Percentiles rank a stretch among this genome's conserved stretches.
Conservation (phyloP, 1,140 invertebrate species). For the Ylistrum balloti region DNA sequence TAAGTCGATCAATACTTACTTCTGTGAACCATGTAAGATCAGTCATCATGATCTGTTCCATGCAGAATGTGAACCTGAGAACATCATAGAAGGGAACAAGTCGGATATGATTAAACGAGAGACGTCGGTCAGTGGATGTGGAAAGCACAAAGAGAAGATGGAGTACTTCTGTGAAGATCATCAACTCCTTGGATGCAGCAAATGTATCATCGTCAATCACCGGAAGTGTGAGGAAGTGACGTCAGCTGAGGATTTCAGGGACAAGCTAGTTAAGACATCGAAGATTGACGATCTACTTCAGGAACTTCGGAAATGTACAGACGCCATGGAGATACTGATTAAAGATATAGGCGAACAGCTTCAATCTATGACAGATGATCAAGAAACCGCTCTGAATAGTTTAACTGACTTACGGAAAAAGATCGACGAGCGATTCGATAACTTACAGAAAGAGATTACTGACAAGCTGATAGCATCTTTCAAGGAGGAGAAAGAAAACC, state of each 20-base stretch:
- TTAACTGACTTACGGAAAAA: not conserved
- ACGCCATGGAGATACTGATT: not conserved
- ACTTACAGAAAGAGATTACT: not conserved
- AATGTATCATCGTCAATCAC: conserved; percentile 65
- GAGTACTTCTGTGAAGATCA: conserved; percentile 68
- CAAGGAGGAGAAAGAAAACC: not conserved
- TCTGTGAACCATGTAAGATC: not conserved
- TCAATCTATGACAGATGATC: not conserved
- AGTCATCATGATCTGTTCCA: not conserved
- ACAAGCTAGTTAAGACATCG: not conserved
- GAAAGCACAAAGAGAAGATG: conserved; percentile 40
- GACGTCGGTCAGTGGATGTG: not conserved
- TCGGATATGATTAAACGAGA: not conserved
- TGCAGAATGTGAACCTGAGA: not conserved
- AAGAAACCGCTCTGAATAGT: not conserved
- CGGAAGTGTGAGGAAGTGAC: conserved; percentile 63
- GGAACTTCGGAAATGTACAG: not conserved
- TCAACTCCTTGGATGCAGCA: conserved; percentile 61
- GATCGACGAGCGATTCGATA: not conserved
- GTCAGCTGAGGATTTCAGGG: conserved; percentile 52
- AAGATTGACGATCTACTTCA: not conserved
- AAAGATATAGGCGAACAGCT: not conserved
- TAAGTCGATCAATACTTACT: not conserved
- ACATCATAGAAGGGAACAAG: not conserved
- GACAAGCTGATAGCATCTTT: not conserved